A percentile compares a stretch with the other conserved stretches of the same genome.
phyloP scores from a whole-genome alignment of 2,113 vertebrate genomes.

The Illadopsis cleaveri region DNA sequence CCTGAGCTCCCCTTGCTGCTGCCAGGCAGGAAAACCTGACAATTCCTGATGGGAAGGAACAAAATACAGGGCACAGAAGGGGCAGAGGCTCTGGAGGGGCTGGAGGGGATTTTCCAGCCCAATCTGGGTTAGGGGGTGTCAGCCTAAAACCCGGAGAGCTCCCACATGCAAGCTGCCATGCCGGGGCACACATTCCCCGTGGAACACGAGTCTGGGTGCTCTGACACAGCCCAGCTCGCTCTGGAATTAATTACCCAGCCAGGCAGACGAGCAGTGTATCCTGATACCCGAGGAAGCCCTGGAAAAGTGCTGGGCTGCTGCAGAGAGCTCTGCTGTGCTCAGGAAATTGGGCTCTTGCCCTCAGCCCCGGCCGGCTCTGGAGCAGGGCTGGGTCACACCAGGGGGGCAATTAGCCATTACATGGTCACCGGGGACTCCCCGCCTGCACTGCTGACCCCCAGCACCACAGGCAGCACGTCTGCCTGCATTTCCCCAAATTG shows the following conservation, averaged over 20 bases:
- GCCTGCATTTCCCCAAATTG: rapidly evolving
- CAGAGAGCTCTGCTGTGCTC: neutral
- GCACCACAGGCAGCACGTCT: neutral
- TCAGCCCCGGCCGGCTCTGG: neutral
- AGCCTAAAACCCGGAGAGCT: neutral
- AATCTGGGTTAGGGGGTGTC: rapidly evolving
- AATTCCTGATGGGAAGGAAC: rapidly evolving
- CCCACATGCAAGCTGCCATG: neutral
- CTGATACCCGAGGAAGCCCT: neutral
- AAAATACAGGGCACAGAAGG: neutral
- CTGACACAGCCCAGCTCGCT: neutral
- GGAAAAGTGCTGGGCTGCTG: neutral
- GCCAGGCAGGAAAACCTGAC: neutral
- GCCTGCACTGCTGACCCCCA: neutral
- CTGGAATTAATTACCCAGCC: conserved; percentile 7
- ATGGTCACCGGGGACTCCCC: neutral
- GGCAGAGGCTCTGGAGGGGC: neutral
- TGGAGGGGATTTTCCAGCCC: neutral
- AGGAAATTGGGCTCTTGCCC: conserved; percentile 54
- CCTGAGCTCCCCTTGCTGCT: neutral
- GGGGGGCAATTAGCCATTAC: neutral
- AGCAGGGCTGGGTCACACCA: neutral
- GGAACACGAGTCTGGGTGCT: rapidly evolving
- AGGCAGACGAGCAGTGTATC: neutral
- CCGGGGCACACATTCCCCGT: rapidly evolving